Conservation (phyloP, 2,113 vertebrate species). For the Sapayoa aenigma region DNA sequence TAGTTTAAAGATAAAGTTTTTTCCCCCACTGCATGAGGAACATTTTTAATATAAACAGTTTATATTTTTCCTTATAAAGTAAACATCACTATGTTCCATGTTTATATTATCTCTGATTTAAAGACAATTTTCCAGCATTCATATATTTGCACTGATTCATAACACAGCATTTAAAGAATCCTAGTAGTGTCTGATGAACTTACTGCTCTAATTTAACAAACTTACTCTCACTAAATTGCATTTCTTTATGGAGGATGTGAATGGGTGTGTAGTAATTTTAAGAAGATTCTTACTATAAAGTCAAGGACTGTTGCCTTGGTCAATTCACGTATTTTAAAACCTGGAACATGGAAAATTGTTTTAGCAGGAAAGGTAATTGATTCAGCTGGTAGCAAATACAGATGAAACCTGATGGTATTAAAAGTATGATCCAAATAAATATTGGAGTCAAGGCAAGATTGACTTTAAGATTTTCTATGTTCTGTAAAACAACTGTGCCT, state of each 20-base stretch:
- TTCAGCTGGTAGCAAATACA: slow-evolving; percentile 1
- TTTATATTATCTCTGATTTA: neutral
- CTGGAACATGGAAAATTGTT: slow-evolving; percentile 42
- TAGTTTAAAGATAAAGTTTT: neutral
- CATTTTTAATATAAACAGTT: neutral
- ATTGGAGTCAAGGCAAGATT: neutral
- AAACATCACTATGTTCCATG: neutral
- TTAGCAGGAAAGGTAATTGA: slow-evolving; percentile 37
- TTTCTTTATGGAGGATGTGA: neutral
- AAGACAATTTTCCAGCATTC: neutral
- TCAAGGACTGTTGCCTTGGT: slow-evolving; percentile 33
- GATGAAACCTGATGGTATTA: neutral
- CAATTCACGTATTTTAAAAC: slow-evolving; percentile 44
- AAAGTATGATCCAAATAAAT: slow-evolving; percentile 14
- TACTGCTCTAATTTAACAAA: slow-evolving; percentile 46
- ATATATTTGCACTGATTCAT: neutral
- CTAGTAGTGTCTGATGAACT: neutral
- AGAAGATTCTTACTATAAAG: slow-evolving; percentile 18
- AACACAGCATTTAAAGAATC: slow-evolving; percentile 14
- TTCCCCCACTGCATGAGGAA: neutral
- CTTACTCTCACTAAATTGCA: slow-evolving; percentile 34
- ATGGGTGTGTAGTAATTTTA: slow-evolving; percentile 13
- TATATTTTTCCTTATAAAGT: neutral
- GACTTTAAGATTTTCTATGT: neutral
- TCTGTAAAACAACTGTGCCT: neutral